phyloP scores from a whole-genome alignment of 2,888 invertebrate genomes.

The Calephelis perditalis region DNA sequence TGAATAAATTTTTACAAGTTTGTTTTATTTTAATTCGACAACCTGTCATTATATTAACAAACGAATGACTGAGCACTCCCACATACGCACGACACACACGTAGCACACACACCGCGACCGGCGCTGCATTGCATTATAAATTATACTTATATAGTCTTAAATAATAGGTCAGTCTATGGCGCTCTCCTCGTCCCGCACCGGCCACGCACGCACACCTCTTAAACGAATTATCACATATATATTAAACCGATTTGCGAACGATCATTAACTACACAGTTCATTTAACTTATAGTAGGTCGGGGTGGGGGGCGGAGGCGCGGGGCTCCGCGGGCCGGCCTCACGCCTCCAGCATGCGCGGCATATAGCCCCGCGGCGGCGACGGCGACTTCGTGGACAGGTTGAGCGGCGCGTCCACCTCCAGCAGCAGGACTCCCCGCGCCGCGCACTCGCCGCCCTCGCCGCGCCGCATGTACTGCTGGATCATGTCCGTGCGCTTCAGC shows the following conservation, averaged over 20 bases:
- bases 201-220: constrained; percentile 76
- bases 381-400: constrained; percentile 92
- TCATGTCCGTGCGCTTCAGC: constrained; percentile 93
- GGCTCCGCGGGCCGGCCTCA: constrained; percentile 77
- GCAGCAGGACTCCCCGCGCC: constrained; percentile 75
- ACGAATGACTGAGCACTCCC: constrained; percentile 79
- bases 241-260: constrained; percentile 80
- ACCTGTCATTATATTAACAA: constrained; percentile 86
- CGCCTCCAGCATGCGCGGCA: constrained; percentile 82
- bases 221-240: constrained; percentile 83
- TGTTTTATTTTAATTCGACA: constrained; percentile 84
- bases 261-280: constrained; percentile 67
- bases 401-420: constrained; percentile 91
- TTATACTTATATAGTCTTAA: constrained; percentile 80
- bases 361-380: constrained; percentile 78
- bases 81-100: constrained; percentile 81
- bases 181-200: constrained; percentile 77
- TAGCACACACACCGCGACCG: constrained; percentile 81
- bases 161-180: constrained; percentile 80
- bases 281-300: constrained; percentile 76
- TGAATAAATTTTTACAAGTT: constrained; percentile 64
- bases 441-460: constrained; percentile 70
- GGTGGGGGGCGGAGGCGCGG: constrained; percentile 71
- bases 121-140: constrained; percentile 81
- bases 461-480: constrained; percentile 94